Base-by-base conservation (phyloP, 2,888 invertebrate species). In the Ariolimax columbianus region DNA sequence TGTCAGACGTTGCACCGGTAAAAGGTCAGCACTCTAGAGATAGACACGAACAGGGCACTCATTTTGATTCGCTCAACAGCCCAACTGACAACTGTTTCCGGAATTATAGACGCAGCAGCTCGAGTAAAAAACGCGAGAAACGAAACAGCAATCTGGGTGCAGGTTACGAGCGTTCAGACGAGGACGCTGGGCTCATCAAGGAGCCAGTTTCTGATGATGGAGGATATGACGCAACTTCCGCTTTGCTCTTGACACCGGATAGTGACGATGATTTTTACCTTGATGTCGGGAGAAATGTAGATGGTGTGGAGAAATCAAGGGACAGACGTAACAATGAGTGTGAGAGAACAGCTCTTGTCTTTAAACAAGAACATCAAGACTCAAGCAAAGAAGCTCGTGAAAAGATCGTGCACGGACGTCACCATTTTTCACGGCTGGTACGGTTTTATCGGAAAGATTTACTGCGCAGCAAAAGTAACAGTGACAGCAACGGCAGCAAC, bases 191-290 rank as follows among this genome's bases (percentile, higher is more conserved):
- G 36, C 51, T 4, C 43, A 33, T 19, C 17, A 72, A 51, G 38
- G 72, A 81, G 26, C n/a, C 19, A 3, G 6, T 26, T 19, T 70
- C 79, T 23, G 81, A 72, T 26, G 81, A 72, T 36, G 81, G 72
- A 55, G 51, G 38, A 17, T 70, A 55, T 81, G 81, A 70, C 51
- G 72, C 40, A 40, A 81, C 81, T 51, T 72, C 81, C 1, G 81
- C 81, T 36, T 66, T 79, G 38, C 51, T 81, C 23, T 14, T 63
- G 43, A 30, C 79, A 4, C 23, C 30, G 9, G 79, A 68, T 17
- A 55, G 55, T 66, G 68, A 79, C 30, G 79, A 43, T 2, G 66
- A 75, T n/a, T n/a, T n/a, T n/a, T n/a, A n/a, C 7, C 4, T 75
- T 36, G 66, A 30, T 6, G n/a, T 0, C 9, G 43, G 30, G 2